Evolutionary conservation across 2,113 vertebrate species (phyloP).

Genomic region (Panthera leo): DNA sequence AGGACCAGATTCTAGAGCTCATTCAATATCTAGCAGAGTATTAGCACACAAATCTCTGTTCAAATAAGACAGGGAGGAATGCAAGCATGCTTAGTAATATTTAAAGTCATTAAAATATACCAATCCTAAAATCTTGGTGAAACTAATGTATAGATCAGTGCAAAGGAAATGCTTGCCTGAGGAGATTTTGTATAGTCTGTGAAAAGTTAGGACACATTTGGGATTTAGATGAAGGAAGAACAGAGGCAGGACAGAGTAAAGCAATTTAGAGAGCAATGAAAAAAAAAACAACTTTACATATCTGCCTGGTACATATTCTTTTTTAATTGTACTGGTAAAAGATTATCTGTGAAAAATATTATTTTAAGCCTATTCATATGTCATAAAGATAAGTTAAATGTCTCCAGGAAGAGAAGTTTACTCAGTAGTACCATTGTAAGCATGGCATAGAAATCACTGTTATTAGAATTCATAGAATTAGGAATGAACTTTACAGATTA

Average conservation of each 20-base stretch:
- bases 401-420: not conserved
- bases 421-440: not conserved
- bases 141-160: not conserved
- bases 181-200: not conserved
- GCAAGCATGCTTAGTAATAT: not conserved
- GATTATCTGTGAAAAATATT: not conserved
- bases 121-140: not conserved
- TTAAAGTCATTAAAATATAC: not conserved
- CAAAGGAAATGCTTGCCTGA: not conserved
- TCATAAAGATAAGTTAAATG: not conserved
- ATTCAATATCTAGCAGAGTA: not conserved
- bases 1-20: not conserved
- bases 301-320: not conserved
- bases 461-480: not conserved
- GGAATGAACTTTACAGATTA: not conserved
- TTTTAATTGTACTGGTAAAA: not conserved
- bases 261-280: not conserved
- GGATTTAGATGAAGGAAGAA: not conserved
- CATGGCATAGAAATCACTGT: not conserved
- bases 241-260: not conserved
- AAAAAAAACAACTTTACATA: not conserved
- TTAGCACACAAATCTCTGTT: not conserved
- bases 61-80: not conserved
- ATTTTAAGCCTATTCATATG: not conserved
- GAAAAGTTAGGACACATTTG: not conserved